These are phyloP conservation scores for Ibidorhyncha struthersii DNA, from an alignment of 2,113 vertebrate genomes.

Conservation along the genomic window DNA sequence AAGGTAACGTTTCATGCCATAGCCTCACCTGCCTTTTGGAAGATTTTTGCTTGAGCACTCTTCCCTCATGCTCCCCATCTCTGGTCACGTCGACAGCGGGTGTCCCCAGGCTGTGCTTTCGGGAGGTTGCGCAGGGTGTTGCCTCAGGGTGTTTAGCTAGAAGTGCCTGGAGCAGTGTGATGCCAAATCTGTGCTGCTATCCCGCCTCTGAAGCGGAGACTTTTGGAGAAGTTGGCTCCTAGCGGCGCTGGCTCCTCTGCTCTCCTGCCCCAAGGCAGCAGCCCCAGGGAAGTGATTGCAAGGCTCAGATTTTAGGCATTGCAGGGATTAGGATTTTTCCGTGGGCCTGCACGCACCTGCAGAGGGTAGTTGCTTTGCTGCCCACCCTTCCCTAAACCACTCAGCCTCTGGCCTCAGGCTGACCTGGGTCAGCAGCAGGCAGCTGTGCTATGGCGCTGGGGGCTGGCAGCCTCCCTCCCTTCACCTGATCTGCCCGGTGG, in stretches of 20 bases:
- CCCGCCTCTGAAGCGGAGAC: fast-evolving
- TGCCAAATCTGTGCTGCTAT: neutral
- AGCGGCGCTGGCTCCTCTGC: neutral
- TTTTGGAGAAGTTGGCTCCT: neutral
- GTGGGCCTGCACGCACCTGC: fast-evolving
- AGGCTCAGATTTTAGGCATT: neutral
- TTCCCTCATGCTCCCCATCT: fast-evolving
- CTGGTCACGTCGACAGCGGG: neutral
- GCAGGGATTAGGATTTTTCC: neutral
- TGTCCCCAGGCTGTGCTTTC: neutral
- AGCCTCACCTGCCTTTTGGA: neutral
- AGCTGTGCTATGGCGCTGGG: fast-evolving
- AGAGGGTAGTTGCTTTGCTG: neutral
- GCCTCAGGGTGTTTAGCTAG: neutral
- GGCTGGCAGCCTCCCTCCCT: neutral
- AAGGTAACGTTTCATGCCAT: fast-evolving
- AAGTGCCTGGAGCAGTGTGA: neutral
- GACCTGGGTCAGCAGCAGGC: neutral
- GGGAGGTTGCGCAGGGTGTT: neutral
- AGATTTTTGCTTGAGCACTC: neutral
- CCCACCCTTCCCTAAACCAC: neutral
- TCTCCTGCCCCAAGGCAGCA: neutral
- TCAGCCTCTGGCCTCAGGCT: neutral
- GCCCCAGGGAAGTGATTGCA: neutral
- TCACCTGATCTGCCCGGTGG: neutral